These are phyloP conservation scores for Mustela lutreola DNA, from an alignment of 2,113 vertebrate species.

Conservation along the genomic window DNA sequence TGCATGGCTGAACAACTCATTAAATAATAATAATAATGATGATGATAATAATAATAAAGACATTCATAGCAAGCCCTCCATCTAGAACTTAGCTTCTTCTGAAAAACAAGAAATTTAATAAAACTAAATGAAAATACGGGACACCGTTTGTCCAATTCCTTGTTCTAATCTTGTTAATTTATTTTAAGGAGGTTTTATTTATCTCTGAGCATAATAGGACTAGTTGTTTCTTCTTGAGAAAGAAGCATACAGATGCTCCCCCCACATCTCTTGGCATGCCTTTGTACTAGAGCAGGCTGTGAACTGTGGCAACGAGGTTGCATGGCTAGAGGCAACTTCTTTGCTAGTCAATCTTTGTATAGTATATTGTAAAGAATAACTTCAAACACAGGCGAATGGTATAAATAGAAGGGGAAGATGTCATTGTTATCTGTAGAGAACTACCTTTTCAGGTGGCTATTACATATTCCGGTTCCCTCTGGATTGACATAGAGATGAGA, in stretches of 20 bases:
- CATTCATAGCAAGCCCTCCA: not conserved
- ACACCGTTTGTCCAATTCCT: not conserved
- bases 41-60: not conserved
- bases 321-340: not conserved
- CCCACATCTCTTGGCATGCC: not conserved
- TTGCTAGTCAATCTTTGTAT: not conserved
- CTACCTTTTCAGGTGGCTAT: not conserved
- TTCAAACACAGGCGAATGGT: not conserved
- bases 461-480: not conserved
- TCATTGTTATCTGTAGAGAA: not conserved
- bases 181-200: slow-evolving; percentile 26
- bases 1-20: not conserved
- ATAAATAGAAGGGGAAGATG: not conserved
- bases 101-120: not conserved
- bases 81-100: not conserved
- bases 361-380: not conserved
- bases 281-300: not conserved
- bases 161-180: not conserved
- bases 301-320: not conserved
- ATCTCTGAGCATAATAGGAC: not conserved
- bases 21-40: not conserved
- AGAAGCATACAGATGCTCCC: not conserved
- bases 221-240: not conserved
- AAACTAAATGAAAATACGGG: not conserved
- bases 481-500: not conserved